phyloP scores from a whole-genome alignment of 2,888 invertebrate species.

The Tachystola acroxantha region DNA sequence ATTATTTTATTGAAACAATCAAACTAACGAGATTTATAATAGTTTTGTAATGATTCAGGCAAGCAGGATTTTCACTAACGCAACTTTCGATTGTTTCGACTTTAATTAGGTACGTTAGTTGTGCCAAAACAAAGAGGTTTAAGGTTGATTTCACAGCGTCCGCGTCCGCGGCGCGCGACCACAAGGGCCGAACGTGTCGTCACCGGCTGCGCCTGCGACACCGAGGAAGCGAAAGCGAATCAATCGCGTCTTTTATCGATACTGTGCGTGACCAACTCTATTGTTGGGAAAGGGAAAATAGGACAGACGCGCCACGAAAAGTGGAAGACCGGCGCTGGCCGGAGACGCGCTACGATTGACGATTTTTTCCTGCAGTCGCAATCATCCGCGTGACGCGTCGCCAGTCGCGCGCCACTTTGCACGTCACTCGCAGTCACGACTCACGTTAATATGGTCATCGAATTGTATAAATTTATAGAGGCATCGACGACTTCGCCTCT shows the following conservation, averaged over 20 bases:
- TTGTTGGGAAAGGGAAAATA: slow-evolving; percentile 71
- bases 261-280: slow-evolving; percentile 70
- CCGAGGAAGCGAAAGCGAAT: slow-evolving; percentile 73
- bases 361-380: slow-evolving; percentile 34
- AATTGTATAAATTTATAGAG: slow-evolving; percentile 34
- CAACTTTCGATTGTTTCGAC: slow-evolving; percentile 9
- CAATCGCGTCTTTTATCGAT: slow-evolving; percentile 61
- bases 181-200: slow-evolving; percentile 46
- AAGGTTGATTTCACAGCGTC: slow-evolving; percentile 43
- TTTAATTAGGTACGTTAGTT: slow-evolving; percentile 13
- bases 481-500: slow-evolving; percentile 32
- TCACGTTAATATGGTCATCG: slow-evolving; percentile 42
- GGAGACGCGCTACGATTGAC: slow-evolving; percentile 51
- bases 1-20: too few species aligned
- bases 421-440: slow-evolving; percentile 48
- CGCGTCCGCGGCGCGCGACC: slow-evolving; percentile 21
- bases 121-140: slow-evolving; percentile 36
- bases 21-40: too few species aligned
- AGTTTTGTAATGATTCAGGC: too few species aligned
- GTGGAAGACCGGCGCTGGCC: slow-evolving; percentile 57
- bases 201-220: slow-evolving; percentile 37
- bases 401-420: slow-evolving; percentile 49
- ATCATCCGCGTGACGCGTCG: slow-evolving; percentile 42
- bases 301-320: slow-evolving; percentile 59
- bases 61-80: too few species aligned